Evolutionary conservation across 2,113 vertebrate species (phyloP), one percentile per base, ranked within the genome.

Genomic region (Cinclus cinclus): DNA sequence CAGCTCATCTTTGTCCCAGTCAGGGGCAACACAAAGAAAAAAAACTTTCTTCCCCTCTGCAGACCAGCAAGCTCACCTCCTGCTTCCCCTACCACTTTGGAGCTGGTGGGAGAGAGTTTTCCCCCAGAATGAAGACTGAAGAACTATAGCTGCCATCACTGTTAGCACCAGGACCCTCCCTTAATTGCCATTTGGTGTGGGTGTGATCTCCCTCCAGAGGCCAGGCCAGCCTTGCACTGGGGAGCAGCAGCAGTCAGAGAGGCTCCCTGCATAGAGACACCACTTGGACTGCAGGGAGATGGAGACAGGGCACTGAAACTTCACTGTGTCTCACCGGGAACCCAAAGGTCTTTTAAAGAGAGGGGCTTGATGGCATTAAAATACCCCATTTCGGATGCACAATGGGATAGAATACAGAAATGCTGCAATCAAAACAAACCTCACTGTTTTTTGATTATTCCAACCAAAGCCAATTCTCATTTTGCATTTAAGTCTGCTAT

Each of bases 201-300:
- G 28, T 2, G 14, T 33, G 27, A 55, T 15, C 44, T 58, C 10
- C 20, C 14, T 65, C 23, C 2, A 74, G 35, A 55, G 17, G 11
- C 15, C 47, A 44, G 7, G 9, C 39, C 44, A 63, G 31, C n/a
- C 52, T 39, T 10, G 31, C 21, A 30, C 63, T 1, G 59, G 37
- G 33, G 63, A 60, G 60, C 9, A 77, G 81, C 39, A 73, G 71
- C 44, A 41, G 35, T 6, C 35, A 50, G 70, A 86, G 25, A 73
- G 21, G 44, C 59, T 20, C 55, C 28, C 47, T 44, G 4, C 1
- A 4, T 1, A 16, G 1, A 62, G 31, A 27, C 1, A 46, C 6
- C 33, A 33, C 4, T 15, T 31, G 25, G 2, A 21, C 3, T 49
- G 21, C 3, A 23, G 18, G 10, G 10, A 44, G 27, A 24, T 4